These are phyloP conservation scores for Nesometra sesokonis DNA, from an alignment of 35 echinoderm and acorn worm genomes.

Conservation along the genomic window DNA sequence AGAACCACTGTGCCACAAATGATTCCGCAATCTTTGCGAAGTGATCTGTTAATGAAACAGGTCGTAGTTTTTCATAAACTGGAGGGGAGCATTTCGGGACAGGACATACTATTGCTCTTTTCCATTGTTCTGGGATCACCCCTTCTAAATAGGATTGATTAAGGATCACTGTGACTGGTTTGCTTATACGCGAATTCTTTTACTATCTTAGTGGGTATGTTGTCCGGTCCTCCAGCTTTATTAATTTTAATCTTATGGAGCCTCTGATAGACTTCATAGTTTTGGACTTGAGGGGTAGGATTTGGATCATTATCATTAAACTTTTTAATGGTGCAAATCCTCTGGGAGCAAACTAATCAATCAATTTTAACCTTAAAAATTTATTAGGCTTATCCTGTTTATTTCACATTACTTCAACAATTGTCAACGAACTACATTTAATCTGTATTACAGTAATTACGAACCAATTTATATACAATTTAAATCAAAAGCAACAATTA, in stretches of 20 bases:
- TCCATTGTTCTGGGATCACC: conserved; percentile 10
- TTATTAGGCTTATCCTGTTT: too few species aligned
- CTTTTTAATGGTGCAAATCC: too few species aligned
- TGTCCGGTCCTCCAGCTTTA: conserved; percentile 11
- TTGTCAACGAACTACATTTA: too few species aligned
- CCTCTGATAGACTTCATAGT: too few species aligned
- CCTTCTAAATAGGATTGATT: conserved; percentile 10
- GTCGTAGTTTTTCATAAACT: conserved; percentile 16
- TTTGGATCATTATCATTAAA: too few species aligned
- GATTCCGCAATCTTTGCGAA: conserved; percentile 15
- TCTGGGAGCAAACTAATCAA: too few species aligned
- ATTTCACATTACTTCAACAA: too few species aligned
- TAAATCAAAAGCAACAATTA: too few species aligned
- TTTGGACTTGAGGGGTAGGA: too few species aligned
- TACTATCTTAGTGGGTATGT: neutral
- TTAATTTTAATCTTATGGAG: neutral
- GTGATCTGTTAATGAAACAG: conserved; percentile 35
- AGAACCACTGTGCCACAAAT: conserved; percentile 2
- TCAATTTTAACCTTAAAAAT: too few species aligned
- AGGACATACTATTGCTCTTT: conserved; percentile 36
- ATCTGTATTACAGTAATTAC: too few species aligned
- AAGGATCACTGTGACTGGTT: neutral
- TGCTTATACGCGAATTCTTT: neutral
- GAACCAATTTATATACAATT: too few species aligned
- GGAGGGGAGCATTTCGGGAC: conserved; percentile 26